Base-by-base conservation (phyloP, 2,888 invertebrate genomes). In the Diarsia dahlii region DNA sequence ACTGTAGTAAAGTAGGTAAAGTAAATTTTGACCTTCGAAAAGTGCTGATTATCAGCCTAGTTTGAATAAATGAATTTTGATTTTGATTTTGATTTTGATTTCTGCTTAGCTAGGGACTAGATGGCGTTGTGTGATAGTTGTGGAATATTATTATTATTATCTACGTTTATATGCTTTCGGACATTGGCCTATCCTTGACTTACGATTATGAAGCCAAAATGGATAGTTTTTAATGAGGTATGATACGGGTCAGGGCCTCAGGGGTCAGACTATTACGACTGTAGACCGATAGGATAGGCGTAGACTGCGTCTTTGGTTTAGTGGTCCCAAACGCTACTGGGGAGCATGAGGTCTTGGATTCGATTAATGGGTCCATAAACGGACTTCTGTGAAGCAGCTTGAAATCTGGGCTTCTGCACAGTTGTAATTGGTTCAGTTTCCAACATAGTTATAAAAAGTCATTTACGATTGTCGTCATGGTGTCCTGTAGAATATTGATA, bases 181-280 rank as follows among this genome's bases (percentile, higher is more conserved):
- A 39, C n/a, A 67, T 46, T 46, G 50, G 3, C 39, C 66, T 54
- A 15, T 3, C 58, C 48, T 67, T 76, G 72, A 62, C 58, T 50
- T 28, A 39, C 20, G 58, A 58, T 39, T 62, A 3, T 23, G 8
- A 60, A 45, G 45, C 28, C 13, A 46, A 54, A 34, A 62, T 18
- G 6, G 46, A 74, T 60, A 28, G 15, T 39, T 45, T 74, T 45
- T 58, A 13, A 58, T 56, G n/a, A 13, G 9, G 18, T 69, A 28
- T 12, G 46, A 65, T 46, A 39, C 3, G 39, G 39, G 39, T 39
- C 39, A 28, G 28, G 2, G 28, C 28, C 28, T 28, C 28, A 64
- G 46, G 23, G 45, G 39, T 52, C 52, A 23, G 54, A 56, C 1
- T 23, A 13, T 5, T 5, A 23, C 12, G 12, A 54, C 54, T 3